Conservation (phyloP, 1,140 invertebrate genomes). For the Macrostomum lignano region DNA sequence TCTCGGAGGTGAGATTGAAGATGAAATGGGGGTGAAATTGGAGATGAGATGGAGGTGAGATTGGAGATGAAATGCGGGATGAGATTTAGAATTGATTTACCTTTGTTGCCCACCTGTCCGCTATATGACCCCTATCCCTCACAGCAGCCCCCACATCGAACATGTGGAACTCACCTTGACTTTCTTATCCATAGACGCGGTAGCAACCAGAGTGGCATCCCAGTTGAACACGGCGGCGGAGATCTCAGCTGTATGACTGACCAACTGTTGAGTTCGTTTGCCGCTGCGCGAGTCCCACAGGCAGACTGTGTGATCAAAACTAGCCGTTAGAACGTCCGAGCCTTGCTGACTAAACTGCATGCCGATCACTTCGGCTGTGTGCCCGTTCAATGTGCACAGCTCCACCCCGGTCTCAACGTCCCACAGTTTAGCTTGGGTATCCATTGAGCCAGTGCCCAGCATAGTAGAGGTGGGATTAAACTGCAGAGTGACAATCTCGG, state of each 20-base stretch:
- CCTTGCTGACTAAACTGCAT: constrained; percentile 40
- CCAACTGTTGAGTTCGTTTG: constrained; percentile 35
- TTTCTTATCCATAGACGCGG: constrained; percentile 41
- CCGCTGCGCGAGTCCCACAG: constrained; percentile 42
- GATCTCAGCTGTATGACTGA: constrained; percentile 40
- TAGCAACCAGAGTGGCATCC: constrained; percentile 39
- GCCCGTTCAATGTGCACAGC: constrained; percentile 34
- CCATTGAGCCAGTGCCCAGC: constrained; percentile 44
- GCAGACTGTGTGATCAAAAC: constrained; percentile 43
- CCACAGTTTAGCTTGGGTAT: constrained; percentile 40
- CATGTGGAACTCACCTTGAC: constrained; percentile 35
- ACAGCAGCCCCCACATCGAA: too few species aligned
- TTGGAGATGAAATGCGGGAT: too few species aligned
- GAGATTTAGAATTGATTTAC: too few species aligned
- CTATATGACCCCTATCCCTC: too few species aligned
- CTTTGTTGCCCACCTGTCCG: too few species aligned
- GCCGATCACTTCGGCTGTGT: constrained; percentile 42
- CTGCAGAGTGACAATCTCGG: constrained; percentile 38
- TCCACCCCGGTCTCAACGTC: constrained; percentile 37
- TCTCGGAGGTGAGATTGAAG: too few species aligned
- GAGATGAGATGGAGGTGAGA: too few species aligned
- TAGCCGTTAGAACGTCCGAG: constrained; percentile 41
- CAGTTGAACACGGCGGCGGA: constrained; percentile 46
- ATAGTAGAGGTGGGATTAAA: constrained; percentile 36
- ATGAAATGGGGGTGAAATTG: too few species aligned